Percentiles rank a stretch among this genome's conserved stretches.
These are phyloP conservation scores for Neelides sp. DNA, from an alignment of 1,140 invertebrate genomes.

Conservation along the genomic window DNA sequence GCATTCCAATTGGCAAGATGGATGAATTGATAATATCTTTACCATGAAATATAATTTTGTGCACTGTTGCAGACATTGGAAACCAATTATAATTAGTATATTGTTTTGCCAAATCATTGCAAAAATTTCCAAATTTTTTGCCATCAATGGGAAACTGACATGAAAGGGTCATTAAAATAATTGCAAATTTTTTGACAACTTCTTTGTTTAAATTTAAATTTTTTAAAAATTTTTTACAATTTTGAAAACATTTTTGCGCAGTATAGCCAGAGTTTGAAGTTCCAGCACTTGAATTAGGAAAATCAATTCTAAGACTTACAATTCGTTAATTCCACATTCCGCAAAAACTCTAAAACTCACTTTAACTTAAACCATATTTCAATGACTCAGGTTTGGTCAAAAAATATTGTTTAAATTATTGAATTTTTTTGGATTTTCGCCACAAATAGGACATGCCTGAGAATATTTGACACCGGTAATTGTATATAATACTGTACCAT, in stretches of 20 bases:
- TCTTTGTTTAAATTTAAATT: conserved; percentile 14
- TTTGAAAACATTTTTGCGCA: conserved; percentile 14
- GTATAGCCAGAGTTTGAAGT: conserved; percentile 26
- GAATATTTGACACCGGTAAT: background rate
- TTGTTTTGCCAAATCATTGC: background rate
- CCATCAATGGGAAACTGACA: conserved; percentile 4
- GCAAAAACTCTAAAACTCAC: conserved; percentile 15
- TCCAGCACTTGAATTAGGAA: conserved; percentile 10
- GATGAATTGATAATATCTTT: conserved; percentile 1
- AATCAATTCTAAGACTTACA: conserved; percentile 15
- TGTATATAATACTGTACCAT: conserved; percentile 2
- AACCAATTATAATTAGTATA: conserved; percentile 16
- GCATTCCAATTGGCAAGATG: conserved; percentile 11
- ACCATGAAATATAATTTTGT: conserved; percentile 23
- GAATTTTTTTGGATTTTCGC: background rate
- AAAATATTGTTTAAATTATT: conserved; percentile 1
- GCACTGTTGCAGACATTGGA: conserved; percentile 13
- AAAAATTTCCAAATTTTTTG: conserved; percentile 16
- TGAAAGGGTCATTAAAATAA: conserved; percentile 13
- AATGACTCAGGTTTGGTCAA: background rate
- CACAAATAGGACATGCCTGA: conserved; percentile 1
- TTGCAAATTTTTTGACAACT: conserved; percentile 12
- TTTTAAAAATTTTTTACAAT: conserved; percentile 6
- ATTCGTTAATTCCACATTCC: conserved; percentile 4
- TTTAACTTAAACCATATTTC: conserved; percentile 21